phyloP scores from a whole-genome alignment of 2,113 vertebrate genomes.

The Onychostruthus taczanowskii region DNA sequence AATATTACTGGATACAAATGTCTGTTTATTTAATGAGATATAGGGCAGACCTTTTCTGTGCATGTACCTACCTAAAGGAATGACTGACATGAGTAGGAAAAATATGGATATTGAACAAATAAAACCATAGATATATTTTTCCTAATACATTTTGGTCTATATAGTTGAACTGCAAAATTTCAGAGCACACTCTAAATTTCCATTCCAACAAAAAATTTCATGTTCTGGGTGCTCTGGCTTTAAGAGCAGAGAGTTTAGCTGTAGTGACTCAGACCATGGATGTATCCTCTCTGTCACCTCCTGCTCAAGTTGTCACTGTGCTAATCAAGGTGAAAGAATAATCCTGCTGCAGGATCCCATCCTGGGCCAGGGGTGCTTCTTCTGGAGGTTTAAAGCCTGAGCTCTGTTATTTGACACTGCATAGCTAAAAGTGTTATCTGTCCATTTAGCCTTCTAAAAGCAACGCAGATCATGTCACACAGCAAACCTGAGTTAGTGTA shows the following conservation, averaged over 20 bases:
- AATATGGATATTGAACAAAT: background rate
- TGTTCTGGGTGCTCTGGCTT: background rate
- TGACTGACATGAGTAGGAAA: background rate
- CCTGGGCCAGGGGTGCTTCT: background rate
- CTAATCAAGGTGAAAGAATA: background rate
- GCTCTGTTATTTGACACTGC: background rate
- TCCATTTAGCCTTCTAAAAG: background rate
- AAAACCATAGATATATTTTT: background rate
- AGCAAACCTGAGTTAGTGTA: background rate
- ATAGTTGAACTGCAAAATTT: background rate
- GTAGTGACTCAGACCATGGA: background rate
- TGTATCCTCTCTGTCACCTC: background rate
- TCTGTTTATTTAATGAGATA: background rate
- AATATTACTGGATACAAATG: background rate
- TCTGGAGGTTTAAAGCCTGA: background rate
- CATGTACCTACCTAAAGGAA: background rate
- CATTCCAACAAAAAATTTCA: background rate
- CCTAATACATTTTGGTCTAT: background rate
- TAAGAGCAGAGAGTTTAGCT: background rate
- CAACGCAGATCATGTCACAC: background rate
- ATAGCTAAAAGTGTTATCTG: background rate
- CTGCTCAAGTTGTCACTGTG: background rate
- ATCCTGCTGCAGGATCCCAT: background rate
- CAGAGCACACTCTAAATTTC: background rate
- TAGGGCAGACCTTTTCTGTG: background rate